Evolutionary conservation across 2,888 invertebrate genomes (phyloP), one percentile per base, ranked within the genome.

Genomic region (Stratiomys singularior): DNA sequence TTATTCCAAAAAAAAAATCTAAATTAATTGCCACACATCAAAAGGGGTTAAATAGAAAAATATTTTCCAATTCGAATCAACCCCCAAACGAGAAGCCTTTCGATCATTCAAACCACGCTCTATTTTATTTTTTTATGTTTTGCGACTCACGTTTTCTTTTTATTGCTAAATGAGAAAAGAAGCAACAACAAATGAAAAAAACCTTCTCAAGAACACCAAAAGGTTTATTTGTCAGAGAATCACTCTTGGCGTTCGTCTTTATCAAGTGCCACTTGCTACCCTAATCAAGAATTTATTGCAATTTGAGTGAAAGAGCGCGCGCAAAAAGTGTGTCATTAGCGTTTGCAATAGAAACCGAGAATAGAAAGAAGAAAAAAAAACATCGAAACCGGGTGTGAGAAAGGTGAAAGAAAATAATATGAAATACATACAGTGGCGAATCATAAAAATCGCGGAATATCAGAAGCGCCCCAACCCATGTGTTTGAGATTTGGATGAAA

Each of bases 261-360:
- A 74, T 74, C 60, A 74, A 74, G 74, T 74, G 74, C 37, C 74
- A 74, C 74, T 74, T 25, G 60, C 30, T 37, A 74, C 74, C 74
- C 74, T 74, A 74, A 74, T 74, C 74, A 74, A 74, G 58, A 60
- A 60, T 74, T 74, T 74, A 74, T 74, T 74, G 60, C 74, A 37
- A 74, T 60, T 74, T 60, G 44, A 74, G 58, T 23, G 23, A 18
- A 52, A 72, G 71, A n/a, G 27, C 56, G 56, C 71, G 60, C 60
- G 74, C 28, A 30, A 28, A 44, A 25, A 58, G 74, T 74, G 60
- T 74, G 60, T 25, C 58, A 60, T 74, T 60, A 44, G 56, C 30
- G 56, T 56, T 72, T 56, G 27, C n/a, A 28, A 21, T 67, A n/a
- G 25, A 56, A 25, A n/a, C 9, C 13, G 28, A 18, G n/a, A 13